Evolutionary conservation across 2,113 vertebrate species (phyloP).

Genomic region (Nicator chloris): DNA sequence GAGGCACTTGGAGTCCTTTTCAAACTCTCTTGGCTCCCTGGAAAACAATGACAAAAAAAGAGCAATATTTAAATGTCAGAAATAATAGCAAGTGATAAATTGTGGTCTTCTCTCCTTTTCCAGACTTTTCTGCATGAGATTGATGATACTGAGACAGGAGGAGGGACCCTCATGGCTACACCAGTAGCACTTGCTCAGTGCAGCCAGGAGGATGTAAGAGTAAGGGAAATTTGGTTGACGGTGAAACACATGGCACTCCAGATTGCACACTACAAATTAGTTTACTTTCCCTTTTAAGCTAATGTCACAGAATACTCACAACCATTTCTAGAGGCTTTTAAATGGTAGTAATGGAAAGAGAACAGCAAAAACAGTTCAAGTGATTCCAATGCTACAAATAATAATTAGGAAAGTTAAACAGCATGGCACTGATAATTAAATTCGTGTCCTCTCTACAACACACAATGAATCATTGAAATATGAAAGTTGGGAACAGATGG

Average conservation of each 20-base stretch:
- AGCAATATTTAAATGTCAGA: not conserved
- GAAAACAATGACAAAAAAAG: not conserved
- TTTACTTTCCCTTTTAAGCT: not conserved
- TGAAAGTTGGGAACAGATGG: slow-evolving; percentile 55
- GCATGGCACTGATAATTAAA: slow-evolving; percentile 44
- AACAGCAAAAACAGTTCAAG: slow-evolving; percentile 7
- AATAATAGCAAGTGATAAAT: not conserved
- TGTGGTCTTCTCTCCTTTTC: not conserved
- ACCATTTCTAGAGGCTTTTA: not conserved
- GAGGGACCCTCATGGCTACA: not conserved
- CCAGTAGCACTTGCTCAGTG: not conserved
- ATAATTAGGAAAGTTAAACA: slow-evolving; percentile 34
- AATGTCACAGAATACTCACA: not conserved
- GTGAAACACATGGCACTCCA: not conserved
- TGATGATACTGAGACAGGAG: not conserved
- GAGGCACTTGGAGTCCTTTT: slow-evolving; percentile 72
- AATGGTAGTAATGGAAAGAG: not conserved
- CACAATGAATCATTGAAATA: slow-evolving; percentile 55
- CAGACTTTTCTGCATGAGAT: not conserved
- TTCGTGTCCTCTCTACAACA: not conserved
- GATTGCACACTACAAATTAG: not conserved
- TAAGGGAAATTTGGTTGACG: not conserved
- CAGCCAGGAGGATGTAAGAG: not conserved
- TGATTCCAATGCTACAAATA: slow-evolving; percentile 19
- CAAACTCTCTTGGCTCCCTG: slow-evolving; percentile 79